Evolutionary conservation across 2,888 invertebrate genomes (phyloP).

Genomic region (Dolichopus griseipennis): DNA sequence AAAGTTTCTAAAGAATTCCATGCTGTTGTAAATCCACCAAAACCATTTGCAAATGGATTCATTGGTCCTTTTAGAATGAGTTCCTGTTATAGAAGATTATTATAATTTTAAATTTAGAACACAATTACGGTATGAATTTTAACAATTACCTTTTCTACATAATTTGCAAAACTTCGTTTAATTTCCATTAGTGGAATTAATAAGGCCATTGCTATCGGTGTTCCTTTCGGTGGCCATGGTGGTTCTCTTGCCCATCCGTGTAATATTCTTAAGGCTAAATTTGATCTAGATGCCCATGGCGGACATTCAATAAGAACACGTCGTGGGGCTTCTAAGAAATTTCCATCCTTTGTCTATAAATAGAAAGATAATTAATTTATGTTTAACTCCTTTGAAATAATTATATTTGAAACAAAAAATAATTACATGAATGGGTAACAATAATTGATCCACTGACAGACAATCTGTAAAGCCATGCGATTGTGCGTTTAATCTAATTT

Average conservation of each 20-base stretch:
- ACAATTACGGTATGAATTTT: not conserved
- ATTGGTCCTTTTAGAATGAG: constrained; percentile 43
- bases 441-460: constrained; percentile 42
- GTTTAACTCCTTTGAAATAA: no score
- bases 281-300: constrained; percentile 47
- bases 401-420: not conserved
- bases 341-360: constrained; percentile 44
- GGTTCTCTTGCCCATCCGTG: constrained; percentile 49
- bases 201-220: constrained; percentile 45
- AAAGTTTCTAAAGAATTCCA: constrained; percentile 44
- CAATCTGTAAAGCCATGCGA: constrained; percentile 35
- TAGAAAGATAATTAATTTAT: not conserved
- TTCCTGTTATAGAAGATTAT: constrained; percentile 28
- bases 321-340: constrained; percentile 45
- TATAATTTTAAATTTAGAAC: not conserved
- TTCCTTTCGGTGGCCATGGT: constrained; percentile 36
- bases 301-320: constrained; percentile 49
- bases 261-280: constrained; percentile 46
- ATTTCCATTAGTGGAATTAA: constrained; percentile 48
- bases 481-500: constrained; percentile 40
- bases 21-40: constrained; percentile 38
- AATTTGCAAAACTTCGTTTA: constrained; percentile 38
- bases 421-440: constrained; percentile 45
- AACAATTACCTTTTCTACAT: constrained; percentile 30
- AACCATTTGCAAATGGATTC: constrained; percentile 31